Base-by-base conservation (phyloP, 2,888 invertebrate genomes). In the Notodromas monacha region DNA sequence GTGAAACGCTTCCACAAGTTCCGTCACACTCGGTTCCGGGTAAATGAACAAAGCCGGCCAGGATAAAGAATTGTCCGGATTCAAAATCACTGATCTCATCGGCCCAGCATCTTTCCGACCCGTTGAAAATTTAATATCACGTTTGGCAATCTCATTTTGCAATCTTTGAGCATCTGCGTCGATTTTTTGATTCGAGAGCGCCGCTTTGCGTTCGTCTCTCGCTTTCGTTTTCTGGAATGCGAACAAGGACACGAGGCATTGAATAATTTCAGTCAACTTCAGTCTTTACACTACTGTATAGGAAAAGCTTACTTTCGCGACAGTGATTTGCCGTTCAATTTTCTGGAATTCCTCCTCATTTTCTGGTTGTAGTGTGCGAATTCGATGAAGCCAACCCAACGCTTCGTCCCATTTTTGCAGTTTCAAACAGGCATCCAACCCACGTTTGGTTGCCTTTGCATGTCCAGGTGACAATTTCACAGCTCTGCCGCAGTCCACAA, bases 41-140 rank as follows among this genome's bases (percentile, higher is more conserved):
- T 84, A 89, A 8, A 76, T 52, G 38, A 86, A 62, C 12, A 74
- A 54, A 1, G 79, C 66, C 1, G 86, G 86, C 84, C 84, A 89
- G 30, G 65, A 51, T 8, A n/a, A n/a, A n/a, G n/a, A 89, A 48
- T 26, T 50, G 46, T 8, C 50, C 52, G 1, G 61, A 41, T 49
- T 41, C 57, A 37, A 49, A 47, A 4, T 50, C 34, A 16, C 44
- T 39, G 4, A 55, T 52, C 28, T 44, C 33, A 41, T 43, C 10
- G 29, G 10, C 10, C 28, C 6, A 21, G 14, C 14, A 13, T 26
- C 4, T 31, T 26, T 26, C 11, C 27, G 21, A 3, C n/a, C 12
- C 21, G 5, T 14, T 16, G 30, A 28, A 33, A 30, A 29, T 3
- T 10, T 10, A 32, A 33, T 10, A 3, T 30, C 16, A 10, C 6